Evolutionary conservation across 2,797 vertebrate species (phyloP).

Genomic region (Lagodon rhomboides): DNA sequence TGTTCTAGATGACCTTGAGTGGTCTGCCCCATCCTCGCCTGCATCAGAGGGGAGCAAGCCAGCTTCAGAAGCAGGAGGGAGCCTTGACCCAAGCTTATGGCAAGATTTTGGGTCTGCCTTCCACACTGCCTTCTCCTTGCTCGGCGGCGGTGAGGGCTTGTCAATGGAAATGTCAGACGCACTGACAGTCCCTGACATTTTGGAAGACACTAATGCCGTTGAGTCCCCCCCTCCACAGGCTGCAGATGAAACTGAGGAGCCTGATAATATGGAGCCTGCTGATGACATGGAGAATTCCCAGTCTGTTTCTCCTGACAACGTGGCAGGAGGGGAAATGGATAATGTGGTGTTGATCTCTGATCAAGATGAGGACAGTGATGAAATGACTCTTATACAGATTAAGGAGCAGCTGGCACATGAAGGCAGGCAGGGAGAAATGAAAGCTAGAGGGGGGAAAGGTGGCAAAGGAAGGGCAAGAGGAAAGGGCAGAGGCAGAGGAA

Average conservation of each 20-base stretch:
- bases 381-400: conserved; percentile 84
- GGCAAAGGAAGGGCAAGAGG: conserved; percentile 72
- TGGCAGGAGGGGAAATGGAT: conserved; percentile 28
- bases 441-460: conserved; percentile 64
- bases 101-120: conserved; percentile 80
- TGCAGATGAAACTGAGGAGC: conserved; percentile 40
- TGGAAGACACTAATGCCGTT: conserved; percentile 36
- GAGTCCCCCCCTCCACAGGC: conserved; percentile 30
- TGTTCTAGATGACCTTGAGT: conserved; percentile 84
- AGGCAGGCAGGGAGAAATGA: conserved; percentile 25
- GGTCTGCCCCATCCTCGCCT: conserved; percentile 86
- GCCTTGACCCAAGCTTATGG: conserved; percentile 81
- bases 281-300: conserved; percentile 54
- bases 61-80: conserved; percentile 85
- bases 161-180: conserved; percentile 67
- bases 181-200: conserved; percentile 78
- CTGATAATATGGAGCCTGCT: conserved; percentile 38
- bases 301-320: conserved; percentile 14
- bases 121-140: conserved; percentile 74
- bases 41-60: conserved; percentile 86
- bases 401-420: conserved; percentile 79
- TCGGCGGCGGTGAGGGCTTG: conserved; percentile 67
- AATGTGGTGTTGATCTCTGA: conserved; percentile 74
- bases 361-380: conserved; percentile 90
- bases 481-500: conserved; percentile 72